Evolutionary conservation across 2,113 vertebrate species (phyloP), one percentile per base, ranked within the genome.

Genomic region (Hyperoodon ampullatus): DNA sequence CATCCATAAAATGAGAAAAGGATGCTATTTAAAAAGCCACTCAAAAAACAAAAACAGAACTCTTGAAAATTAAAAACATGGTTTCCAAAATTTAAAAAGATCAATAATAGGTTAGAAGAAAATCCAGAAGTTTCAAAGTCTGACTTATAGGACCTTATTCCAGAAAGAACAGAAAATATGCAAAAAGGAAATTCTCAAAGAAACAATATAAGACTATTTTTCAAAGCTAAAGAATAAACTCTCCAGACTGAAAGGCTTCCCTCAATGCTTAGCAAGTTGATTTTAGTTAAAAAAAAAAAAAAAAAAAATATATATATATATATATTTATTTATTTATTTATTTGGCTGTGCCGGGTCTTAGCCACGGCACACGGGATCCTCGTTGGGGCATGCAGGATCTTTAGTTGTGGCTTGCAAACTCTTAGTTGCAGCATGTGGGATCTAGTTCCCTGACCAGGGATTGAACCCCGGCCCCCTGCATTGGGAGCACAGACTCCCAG

Each of bases 31-130:
- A 89, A 84, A 86, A 93, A 21, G 11, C 3, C 7, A 90, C 23
- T 93, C 35, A 84, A 82, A 87, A 94, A 92, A 70, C 15, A 90
- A 94, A 92, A 83, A 39, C 16, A 47, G 28, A 82, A 63, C 42
- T 92, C 72, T 70, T 86, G 35, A 93, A 95, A 93, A 78, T 81
- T 84, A 88, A 95, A 90, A 78, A 74, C 18, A 74, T 42, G 58
- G 84, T 39, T 93, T 74, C 6, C 39, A 92, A 94, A 94, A 28
- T 44, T 74, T 70, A 19, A 88, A 61, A 85, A 92, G 9, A 47
- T 90, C 1, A 63, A 53, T 78, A 75, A 58, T 74, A 88, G n/a
- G 11, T 94, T 95, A 24, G 33, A 60, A 70, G 26, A 39, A n/a
- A 87, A 85, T 75, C 12, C 39, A n/a, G 3, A 78, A 75, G 35